Conservation (phyloP, 2,888 invertebrate species). For the Matsumyia berberina region DNA sequence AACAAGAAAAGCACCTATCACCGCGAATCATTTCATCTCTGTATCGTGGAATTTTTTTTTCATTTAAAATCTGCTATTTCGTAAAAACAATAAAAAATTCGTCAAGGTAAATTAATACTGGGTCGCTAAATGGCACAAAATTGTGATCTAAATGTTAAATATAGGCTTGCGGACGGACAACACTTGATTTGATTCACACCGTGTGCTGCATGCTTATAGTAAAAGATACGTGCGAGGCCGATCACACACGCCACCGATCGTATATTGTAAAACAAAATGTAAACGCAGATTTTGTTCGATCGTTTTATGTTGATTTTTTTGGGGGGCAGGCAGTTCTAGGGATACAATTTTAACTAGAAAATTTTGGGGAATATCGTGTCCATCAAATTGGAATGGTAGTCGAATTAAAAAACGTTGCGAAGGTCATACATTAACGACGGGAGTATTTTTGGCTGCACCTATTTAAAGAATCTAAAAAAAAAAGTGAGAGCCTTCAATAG, state of each 20-base stretch:
- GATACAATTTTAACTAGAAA: too few species aligned
- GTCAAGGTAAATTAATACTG: conserved; percentile 8
- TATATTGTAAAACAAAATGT: conserved; percentile 8
- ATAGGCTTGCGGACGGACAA: conserved; percentile 1
- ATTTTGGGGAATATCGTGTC: too few species aligned
- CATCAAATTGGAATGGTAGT: too few species aligned
- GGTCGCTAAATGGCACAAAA: conserved; percentile 3
- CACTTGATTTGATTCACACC: background rate
- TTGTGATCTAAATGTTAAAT: conserved; percentile 16
- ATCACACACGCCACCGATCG: background rate
- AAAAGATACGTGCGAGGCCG: conserved; percentile 7
- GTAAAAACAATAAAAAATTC: conserved; percentile 4
- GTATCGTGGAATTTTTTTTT: conserved; percentile 9
- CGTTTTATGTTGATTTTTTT: background rate
- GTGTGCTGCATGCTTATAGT: background rate
- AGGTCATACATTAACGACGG: too few species aligned
- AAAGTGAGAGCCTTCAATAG: too few species aligned
- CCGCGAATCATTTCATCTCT: background rate
- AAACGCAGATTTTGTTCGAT: conserved; percentile 1
- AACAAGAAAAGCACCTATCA: background rate
- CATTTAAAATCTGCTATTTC: background rate
- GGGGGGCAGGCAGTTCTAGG: too few species aligned
- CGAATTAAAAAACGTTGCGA: too few species aligned
- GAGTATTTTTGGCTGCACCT: too few species aligned
- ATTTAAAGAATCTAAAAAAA: too few species aligned